A percentile compares a stretch with the other conserved stretches of the same genome.
phyloP scores from a whole-genome alignment of 1,140 invertebrate genomes.

The Homalodisca vitripennis region DNA sequence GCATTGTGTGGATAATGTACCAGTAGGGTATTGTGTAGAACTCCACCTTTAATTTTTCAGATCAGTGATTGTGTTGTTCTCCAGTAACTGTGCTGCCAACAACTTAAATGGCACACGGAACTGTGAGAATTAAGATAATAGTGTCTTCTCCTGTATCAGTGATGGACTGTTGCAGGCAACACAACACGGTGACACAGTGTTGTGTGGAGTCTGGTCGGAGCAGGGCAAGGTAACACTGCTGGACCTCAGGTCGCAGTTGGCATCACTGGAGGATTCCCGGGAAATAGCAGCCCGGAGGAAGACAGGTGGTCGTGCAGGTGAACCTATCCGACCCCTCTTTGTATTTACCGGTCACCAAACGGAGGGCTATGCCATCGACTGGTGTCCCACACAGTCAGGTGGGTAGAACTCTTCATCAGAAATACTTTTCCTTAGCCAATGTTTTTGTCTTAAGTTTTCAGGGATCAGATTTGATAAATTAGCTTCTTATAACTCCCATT shows the following conservation, averaged over 20 bases:
- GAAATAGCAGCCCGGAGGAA: conserved; percentile 59
- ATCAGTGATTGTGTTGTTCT: neutral
- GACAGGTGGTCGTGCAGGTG: conserved; percentile 40
- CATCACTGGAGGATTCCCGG: conserved; percentile 70
- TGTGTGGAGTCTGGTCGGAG: conserved; percentile 91
- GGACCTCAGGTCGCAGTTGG: conserved; percentile 79
- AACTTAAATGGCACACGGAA: neutral
- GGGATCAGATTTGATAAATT: no score
- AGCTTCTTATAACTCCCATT: no score
- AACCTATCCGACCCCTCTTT: conserved; percentile 66
- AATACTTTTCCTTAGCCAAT: no score
- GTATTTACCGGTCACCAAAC: conserved; percentile 87
- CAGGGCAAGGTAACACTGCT: conserved; percentile 87
- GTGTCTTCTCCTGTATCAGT: neutral
- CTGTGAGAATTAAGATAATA: neutral
- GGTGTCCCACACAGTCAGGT: conserved; percentile 79
- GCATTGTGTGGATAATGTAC: no score
- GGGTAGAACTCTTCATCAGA: no score
- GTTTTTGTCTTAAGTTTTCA: no score
- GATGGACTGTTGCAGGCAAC: neutral
- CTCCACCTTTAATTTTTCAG: neutral
- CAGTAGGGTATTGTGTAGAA: neutral
- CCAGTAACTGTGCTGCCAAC: neutral
- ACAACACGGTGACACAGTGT: conserved; percentile 49
- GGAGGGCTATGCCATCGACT: conserved; percentile 95